A percentile compares a stretch with the other conserved stretches of the same genome.
phyloP scores from a whole-genome alignment of 2,113 vertebrate genomes.

The Notarius quadriscutis region DNA sequence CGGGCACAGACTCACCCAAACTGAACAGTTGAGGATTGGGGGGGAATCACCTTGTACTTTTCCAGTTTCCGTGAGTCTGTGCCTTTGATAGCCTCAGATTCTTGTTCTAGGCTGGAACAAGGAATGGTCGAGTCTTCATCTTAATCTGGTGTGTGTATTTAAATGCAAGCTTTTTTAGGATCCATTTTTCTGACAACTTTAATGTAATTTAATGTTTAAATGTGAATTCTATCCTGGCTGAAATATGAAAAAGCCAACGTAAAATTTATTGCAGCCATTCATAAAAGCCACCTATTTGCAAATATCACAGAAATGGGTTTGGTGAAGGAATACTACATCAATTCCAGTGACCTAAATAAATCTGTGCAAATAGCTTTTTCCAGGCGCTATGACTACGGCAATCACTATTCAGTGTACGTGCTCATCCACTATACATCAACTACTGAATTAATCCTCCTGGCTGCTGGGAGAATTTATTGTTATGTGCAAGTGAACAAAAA shows the following conservation, averaged over 20 bases:
- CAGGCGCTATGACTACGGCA: not conserved
- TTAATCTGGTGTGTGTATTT: not conserved
- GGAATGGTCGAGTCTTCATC: too few relatives aligned
- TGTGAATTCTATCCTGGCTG: not conserved
- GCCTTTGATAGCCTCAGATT: too few relatives aligned
- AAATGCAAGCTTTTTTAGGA: not conserved
- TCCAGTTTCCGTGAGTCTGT: not conserved
- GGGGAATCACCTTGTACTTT: not conserved
- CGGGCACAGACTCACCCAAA: too few relatives aligned
- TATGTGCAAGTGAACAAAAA: slow-evolving; percentile 35
- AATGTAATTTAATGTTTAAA: not conserved
- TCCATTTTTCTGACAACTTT: not conserved
- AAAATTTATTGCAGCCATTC: slow-evolving; percentile 1
- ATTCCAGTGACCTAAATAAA: slow-evolving; percentile 17
- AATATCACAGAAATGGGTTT: not conserved
- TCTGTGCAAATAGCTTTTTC: slow-evolving; percentile 31
- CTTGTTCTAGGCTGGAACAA: too few relatives aligned
- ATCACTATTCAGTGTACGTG: slow-evolving; percentile 37
- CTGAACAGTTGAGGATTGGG: not conserved
- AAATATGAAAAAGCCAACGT: not conserved
- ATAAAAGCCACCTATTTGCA: slow-evolving; percentile 7
- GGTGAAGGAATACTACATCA: not conserved
- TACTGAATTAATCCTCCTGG: slow-evolving; percentile 21
- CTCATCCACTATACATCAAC: slow-evolving; percentile 25
- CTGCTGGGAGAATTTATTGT: slow-evolving; percentile 37